Conservation (phyloP, 2,888 invertebrate genomes). For the Melanostoma mellinum region DNA sequence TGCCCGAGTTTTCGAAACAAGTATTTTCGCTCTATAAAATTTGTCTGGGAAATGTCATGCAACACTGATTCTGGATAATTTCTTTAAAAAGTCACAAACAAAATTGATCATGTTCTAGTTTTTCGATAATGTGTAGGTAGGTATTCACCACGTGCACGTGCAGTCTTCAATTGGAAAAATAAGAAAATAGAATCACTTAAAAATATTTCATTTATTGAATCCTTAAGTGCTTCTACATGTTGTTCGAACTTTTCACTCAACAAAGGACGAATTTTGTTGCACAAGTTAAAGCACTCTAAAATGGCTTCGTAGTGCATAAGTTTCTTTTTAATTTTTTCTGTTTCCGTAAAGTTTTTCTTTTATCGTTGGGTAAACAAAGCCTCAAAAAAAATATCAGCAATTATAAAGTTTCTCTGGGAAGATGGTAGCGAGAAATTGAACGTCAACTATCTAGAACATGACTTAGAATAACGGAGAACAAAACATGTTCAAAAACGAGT, state of each 20-base stretch:
- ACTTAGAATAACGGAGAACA: no score
- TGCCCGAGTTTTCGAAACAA: background rate
- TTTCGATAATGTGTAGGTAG: no score
- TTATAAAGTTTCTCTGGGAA: background rate
- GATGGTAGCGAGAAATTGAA: no score
- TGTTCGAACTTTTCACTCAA: constrained; percentile 26
- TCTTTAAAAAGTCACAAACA: constrained; percentile 1
- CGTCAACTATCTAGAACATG: no score
- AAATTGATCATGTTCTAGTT: background rate
- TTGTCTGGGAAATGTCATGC: constrained; percentile 8
- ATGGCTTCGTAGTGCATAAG: constrained; percentile 9
- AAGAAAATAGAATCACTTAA: constrained; percentile 11
- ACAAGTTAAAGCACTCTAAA: constrained; percentile 5
- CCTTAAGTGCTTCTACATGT: constrained; percentile 29
- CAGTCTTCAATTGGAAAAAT: background rate
- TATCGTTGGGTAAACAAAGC: background rate
- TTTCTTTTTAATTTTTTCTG: background rate
- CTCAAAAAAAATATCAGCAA: constrained; percentile 19
- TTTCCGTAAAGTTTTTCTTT: background rate
- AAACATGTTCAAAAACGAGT: background rate
- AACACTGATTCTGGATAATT: background rate
- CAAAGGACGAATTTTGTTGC: constrained; percentile 4
- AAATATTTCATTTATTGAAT: constrained; percentile 14
- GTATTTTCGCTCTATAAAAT: constrained; percentile 7
- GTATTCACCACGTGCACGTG: background rate